These are phyloP conservation scores for Macquaria ambigua DNA, from an alignment of 2,113 vertebrate species.

Conservation along the genomic window DNA sequence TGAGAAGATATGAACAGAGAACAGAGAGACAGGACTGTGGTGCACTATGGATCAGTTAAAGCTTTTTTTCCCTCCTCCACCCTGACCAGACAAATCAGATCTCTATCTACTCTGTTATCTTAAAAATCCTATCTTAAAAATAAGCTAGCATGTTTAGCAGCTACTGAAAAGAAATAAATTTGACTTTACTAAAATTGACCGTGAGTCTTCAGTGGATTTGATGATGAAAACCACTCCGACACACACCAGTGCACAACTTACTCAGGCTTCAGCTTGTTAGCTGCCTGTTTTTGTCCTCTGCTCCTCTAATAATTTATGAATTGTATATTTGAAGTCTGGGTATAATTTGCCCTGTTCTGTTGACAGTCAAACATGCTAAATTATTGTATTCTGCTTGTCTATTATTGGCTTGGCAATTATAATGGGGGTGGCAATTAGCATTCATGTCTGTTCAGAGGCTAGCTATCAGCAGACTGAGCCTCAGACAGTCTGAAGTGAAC, in stretches of 20 bases:
- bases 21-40: conserved; percentile 15
- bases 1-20: conserved; percentile 32
- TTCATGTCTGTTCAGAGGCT: conserved; percentile 38
- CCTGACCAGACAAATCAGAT: conserved; percentile 16
- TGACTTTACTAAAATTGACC: neutral
- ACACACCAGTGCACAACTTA: conserved; percentile 23
- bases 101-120: conserved; percentile 21
- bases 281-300: conserved; percentile 11
- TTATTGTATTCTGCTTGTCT: neutral
- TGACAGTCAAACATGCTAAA: conserved; percentile 17
- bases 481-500: conserved; percentile 48
- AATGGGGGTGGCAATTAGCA: conserved; percentile 25
- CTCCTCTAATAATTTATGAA: conserved; percentile 23
- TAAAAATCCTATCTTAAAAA: conserved; percentile 3
- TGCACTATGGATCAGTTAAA: conserved; percentile 29
- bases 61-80: conserved; percentile 9
- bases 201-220: conserved; percentile 6
- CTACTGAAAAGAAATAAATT: conserved; percentile 22
- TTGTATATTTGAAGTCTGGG: neutral
- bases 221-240: conserved; percentile 27
- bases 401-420: neutral
- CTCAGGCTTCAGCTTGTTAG: conserved; percentile 4
- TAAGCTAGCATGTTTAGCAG: neutral
- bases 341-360: conserved; percentile 21
- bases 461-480: conserved; percentile 20